Evolutionary conservation across 2,888 invertebrate genomes (phyloP).

Genomic region (Eupithecia tripunctaria): DNA sequence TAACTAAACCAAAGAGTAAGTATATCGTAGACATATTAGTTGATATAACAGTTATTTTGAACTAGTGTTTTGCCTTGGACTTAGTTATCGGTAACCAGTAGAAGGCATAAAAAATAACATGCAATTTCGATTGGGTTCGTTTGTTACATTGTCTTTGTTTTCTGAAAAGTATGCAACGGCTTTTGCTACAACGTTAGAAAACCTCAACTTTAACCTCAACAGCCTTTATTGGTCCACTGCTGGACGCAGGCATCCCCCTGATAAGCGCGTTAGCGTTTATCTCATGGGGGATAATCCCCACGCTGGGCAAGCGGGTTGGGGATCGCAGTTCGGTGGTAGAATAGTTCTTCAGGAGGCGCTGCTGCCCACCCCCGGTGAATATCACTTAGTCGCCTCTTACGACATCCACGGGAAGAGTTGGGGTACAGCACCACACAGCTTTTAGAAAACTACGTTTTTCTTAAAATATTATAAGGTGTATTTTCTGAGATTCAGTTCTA

Average conservation of each 20-base stretch:
- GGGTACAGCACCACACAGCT: too few species aligned
- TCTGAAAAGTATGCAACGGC: background rate
- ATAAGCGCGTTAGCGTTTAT: too few species aligned
- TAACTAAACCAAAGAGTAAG: slow-evolving; percentile 44
- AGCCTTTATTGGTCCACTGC: too few species aligned
- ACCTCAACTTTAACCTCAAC: too few species aligned
- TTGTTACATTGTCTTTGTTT: background rate
- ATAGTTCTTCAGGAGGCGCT: too few species aligned
- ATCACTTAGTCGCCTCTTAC: too few species aligned
- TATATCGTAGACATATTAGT: slow-evolving; percentile 16
- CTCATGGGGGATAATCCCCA: too few species aligned
- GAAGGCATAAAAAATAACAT: background rate
- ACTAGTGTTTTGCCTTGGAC: background rate
- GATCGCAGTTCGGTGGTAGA: too few species aligned
- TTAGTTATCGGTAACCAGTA: background rate
- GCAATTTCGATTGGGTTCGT: background rate
- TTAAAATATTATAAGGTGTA: background rate
- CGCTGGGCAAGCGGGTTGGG: too few species aligned
- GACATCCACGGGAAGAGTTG: too few species aligned
- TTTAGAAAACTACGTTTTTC: background rate
- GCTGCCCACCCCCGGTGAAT: too few species aligned
- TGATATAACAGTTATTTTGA: background rate
- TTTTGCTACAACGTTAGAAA: background rate
- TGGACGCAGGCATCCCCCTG: too few species aligned
- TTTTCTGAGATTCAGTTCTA: slow-evolving; percentile 20